Evolutionary conservation across 2,797 vertebrate species (phyloP).

Genomic region (Scolopax bukidnonensis): DNA sequence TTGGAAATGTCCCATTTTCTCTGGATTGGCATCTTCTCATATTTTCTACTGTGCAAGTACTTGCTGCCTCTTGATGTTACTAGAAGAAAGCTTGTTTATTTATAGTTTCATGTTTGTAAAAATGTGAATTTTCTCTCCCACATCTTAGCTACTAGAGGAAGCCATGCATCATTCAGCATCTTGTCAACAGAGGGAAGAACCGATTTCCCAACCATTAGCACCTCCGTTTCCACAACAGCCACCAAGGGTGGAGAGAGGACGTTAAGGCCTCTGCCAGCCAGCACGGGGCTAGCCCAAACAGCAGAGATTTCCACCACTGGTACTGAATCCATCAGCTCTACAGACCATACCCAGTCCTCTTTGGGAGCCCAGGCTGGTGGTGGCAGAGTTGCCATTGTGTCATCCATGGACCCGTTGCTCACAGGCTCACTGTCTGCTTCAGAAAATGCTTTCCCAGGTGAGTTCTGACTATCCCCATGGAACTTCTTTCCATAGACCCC

Average conservation of each 20-base stretch:
- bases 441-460: not conserved
- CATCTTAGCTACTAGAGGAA: conserved; percentile 58
- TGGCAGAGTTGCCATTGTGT: not conserved
- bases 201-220: conserved; percentile 39
- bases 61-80: not conserved
- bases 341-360: not conserved
- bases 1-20: not conserved
- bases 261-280: conserved; percentile 81
- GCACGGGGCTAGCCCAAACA: conserved; percentile 47
- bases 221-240: conserved; percentile 77
- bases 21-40: not conserved
- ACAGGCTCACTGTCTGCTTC: not conserved
- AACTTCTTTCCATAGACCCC: not conserved
- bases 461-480: not conserved
- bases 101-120: not conserved
- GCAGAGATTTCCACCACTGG: conserved; percentile 30
- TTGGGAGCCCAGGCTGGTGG: not conserved
- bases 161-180: not conserved
- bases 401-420: rapidly evolving
- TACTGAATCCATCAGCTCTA: not conserved
- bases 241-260: conserved; percentile 81
- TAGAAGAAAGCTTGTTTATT: not conserved
- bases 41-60: not conserved
- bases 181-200: conserved; percentile 45
- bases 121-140: conserved; percentile 17